phyloP scores from a whole-genome alignment of 37 sponge, comb jelly and placozoan species.

The Cliona cf. orientalis region DNA sequence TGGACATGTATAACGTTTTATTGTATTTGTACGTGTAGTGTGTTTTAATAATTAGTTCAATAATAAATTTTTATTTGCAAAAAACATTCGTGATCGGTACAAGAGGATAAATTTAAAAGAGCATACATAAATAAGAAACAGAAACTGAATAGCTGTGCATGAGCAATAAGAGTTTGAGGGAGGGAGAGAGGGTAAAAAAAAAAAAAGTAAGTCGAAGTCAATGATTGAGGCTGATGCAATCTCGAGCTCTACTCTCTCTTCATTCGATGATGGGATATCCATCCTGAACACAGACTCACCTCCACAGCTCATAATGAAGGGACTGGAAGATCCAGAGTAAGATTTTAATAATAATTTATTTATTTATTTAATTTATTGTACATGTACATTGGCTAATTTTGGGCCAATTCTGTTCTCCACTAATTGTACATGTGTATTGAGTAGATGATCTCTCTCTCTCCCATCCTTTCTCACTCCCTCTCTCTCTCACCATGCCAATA shows the following conservation, averaged over 20 bases:
- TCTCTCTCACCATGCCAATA: constrained; percentile 49
- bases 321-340: constrained; percentile 28
- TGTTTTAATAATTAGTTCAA: too few relatives aligned
- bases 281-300: constrained; percentile 11
- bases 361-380: not conserved
- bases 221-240: not conserved
- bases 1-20: too few relatives aligned
- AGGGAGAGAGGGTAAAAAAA: too few relatives aligned
- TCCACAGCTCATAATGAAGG: constrained; percentile 4
- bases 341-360: not conserved
- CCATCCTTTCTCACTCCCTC: not conserved
- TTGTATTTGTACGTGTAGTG: too few relatives aligned
- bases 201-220: not conserved
- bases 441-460: not conserved
- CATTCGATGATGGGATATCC: constrained; percentile 7
- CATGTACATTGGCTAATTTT: not conserved
- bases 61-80: too few relatives aligned
- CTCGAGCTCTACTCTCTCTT: not conserved
- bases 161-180: too few relatives aligned
- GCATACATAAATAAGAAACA: too few relatives aligned
- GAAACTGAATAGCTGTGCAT: too few relatives aligned
- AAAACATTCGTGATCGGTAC: too few relatives aligned
- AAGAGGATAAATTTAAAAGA: too few relatives aligned
- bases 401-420: not conserved
- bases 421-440: constrained; percentile 66